These are phyloP conservation scores for Grantiella picta DNA, from an alignment of 2,113 vertebrate genomes.

Conservation along the genomic window DNA sequence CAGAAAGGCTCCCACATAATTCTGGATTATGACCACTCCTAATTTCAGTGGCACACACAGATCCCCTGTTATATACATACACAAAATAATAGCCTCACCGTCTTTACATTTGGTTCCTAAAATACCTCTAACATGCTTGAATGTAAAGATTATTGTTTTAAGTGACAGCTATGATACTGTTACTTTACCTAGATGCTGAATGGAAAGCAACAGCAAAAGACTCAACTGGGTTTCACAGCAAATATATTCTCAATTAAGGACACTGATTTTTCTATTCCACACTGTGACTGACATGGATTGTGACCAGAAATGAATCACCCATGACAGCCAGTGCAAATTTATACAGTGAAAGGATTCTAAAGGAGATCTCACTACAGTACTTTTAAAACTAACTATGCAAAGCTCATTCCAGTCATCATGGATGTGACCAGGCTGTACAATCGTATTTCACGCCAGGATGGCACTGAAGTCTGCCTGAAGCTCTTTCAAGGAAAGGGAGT, in stretches of 20 bases:
- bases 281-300: background rate
- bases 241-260: background rate
- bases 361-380: background rate
- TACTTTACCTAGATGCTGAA: background rate
- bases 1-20: background rate
- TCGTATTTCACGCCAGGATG: background rate
- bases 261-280: background rate
- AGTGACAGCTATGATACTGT: background rate
- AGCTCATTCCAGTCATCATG: background rate
- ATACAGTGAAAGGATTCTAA: background rate
- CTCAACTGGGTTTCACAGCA: background rate
- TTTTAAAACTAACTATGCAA: background rate
- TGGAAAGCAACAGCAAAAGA: background rate
- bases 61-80: background rate
- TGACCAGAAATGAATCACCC: background rate
- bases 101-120: background rate
- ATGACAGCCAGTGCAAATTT: background rate
- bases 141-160: background rate
- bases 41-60: background rate
- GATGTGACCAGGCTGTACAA: background rate
- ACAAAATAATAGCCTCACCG: background rate
- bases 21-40: background rate
- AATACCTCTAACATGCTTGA: background rate
- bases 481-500: background rate
- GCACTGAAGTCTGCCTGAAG: background rate